A percentile compares a stretch with the other conserved stretches of the same genome.
These are phyloP conservation scores for Theropithecus gelada DNA, from an alignment of 2,113 vertebrate genomes.

Conservation along the genomic window DNA sequence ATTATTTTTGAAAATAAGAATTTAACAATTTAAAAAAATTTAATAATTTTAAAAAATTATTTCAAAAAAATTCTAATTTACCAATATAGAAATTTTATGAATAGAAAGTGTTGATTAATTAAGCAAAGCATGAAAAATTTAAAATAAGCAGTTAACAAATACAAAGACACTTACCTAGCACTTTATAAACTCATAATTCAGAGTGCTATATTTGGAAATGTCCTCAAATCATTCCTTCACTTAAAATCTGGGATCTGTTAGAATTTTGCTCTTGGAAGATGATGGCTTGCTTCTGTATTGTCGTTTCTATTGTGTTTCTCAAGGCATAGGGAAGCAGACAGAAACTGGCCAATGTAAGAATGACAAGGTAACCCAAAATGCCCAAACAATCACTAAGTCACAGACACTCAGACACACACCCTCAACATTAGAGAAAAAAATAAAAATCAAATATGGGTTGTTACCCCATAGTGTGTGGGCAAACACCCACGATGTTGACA, in stretches of 20 bases:
- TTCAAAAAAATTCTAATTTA: neutral
- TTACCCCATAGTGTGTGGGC: constrained; percentile 69
- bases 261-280: neutral
- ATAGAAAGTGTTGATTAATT: neutral
- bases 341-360: constrained; percentile 10
- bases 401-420: constrained; percentile 48
- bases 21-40: too few relatives aligned
- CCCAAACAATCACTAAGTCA: constrained; percentile 37
- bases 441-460: neutral
- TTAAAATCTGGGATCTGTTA: neutral
- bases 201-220: neutral
- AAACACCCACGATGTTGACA: constrained; percentile 67
- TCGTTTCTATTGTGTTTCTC: neutral
- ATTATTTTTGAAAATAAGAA: neutral
- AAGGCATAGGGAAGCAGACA: neutral
- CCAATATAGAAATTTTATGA: neutral
- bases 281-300: neutral
- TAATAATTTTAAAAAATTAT: neutral
- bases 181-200: neutral
- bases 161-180: constrained; percentile 25
- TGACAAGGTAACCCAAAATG: neutral
- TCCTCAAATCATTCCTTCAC: neutral
- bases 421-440: neutral
- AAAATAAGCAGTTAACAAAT: neutral
- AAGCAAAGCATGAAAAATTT: neutral